phyloP scores from a whole-genome alignment of 2,113 vertebrate genomes.

The Rissa tridactyla region DNA sequence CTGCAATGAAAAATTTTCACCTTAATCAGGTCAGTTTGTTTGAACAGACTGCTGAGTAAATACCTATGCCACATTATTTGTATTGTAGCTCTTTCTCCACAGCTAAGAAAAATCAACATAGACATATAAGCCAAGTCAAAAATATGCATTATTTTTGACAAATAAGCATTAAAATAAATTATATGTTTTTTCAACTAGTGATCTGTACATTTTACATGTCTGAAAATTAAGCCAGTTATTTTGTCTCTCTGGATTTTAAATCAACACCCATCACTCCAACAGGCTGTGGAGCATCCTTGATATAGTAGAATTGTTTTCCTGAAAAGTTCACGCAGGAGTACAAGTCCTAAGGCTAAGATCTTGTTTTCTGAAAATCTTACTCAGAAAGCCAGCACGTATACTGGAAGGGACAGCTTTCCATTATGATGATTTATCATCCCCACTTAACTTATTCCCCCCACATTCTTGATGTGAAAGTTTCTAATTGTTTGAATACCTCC shows the following conservation, averaged over 20 bases:
- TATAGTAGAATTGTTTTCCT: background rate
- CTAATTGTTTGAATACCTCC: background rate
- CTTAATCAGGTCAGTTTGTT: conserved; percentile 12
- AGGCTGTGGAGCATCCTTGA: background rate
- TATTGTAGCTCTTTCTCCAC: background rate
- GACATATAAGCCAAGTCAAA: background rate
- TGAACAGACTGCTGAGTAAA: background rate
- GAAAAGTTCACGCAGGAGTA: background rate
- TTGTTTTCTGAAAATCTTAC: background rate
- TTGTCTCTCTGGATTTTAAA: background rate
- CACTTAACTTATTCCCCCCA: background rate
- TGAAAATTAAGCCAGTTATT: conserved; percentile 14
- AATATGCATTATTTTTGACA: background rate
- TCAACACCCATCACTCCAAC: background rate
- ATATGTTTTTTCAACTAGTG: background rate
- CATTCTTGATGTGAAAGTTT: background rate
- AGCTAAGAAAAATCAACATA: background rate
- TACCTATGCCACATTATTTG: background rate
- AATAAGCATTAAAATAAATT: background rate
- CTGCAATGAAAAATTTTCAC: conserved; percentile 6
- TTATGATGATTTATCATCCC: background rate
- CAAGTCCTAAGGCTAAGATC: background rate
- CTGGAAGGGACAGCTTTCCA: background rate
- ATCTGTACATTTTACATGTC: background rate
- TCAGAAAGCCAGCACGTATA: background rate